These are phyloP conservation scores for Trinorchestia longiramus DNA, from an alignment of 1,140 invertebrate species.

Conservation along the genomic window DNA sequence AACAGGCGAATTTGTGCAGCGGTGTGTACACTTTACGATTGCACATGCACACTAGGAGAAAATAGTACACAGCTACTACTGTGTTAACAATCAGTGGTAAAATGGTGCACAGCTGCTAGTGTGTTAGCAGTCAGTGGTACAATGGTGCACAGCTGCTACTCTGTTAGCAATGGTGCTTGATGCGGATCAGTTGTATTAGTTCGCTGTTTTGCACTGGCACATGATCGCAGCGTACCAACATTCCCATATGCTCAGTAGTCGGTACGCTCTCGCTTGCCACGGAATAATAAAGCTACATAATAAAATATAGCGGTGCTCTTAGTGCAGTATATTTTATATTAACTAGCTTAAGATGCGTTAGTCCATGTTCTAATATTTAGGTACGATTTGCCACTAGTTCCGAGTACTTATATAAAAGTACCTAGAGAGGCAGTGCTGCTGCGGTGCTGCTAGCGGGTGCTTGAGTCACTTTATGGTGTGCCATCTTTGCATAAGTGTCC, in stretches of 20 bases:
- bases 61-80: too few species aligned
- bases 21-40: not conserved
- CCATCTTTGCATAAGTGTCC: not conserved
- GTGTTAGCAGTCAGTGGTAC: not conserved
- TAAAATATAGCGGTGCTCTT: not conserved
- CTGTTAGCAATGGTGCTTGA: not conserved
- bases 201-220: not conserved
- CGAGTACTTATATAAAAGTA: not conserved
- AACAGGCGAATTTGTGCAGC: not conserved
- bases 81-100: not conserved
- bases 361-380: not conserved
- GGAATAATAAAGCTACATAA: not conserved
- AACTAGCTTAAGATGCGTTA: not conserved
- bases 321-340: constrained; percentile 2
- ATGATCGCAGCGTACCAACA: not conserved
- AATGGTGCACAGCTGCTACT: not conserved
- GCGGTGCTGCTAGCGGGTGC: not conserved
- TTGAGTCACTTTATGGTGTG: not conserved
- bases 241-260: not conserved
- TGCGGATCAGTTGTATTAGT: not conserved
- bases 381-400: not conserved
- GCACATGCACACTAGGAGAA: too few species aligned
- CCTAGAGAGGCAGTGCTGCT: not conserved
- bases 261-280: not conserved
- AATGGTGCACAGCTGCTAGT: not conserved